Evolutionary conservation across 2,888 invertebrate genomes (phyloP).

Genomic region (Epistrophe eligans): DNA sequence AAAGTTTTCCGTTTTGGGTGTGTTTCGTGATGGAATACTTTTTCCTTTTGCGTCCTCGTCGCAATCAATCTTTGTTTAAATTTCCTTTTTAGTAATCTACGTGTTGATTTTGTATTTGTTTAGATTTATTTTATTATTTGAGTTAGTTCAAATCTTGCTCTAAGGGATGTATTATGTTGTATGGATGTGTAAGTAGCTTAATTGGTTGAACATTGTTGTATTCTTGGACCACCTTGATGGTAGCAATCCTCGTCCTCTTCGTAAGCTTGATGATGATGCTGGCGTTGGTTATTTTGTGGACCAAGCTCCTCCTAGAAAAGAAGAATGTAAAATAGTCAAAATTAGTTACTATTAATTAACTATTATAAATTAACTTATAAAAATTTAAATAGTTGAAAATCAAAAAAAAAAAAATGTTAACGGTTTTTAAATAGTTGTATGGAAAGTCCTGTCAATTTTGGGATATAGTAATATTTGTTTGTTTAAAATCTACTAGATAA

Average conservation of each 20-base stretch:
- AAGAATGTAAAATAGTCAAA: neutral
- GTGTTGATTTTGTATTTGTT: constrained; percentile 51
- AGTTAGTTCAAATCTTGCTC: constrained; percentile 73
- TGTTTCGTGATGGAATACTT: constrained; percentile 46
- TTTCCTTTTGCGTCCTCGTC: constrained; percentile 9
- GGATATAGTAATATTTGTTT: no score
- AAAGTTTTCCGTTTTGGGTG: constrained; percentile 27
- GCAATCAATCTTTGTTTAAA: constrained; percentile 9
- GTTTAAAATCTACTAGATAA: no score
- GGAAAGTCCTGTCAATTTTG: no score
- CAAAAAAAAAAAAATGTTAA: no score
- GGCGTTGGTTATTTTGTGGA: constrained; percentile 89
- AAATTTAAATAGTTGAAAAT: no score
- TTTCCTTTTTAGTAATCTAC: constrained; percentile 43
- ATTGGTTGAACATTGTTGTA: constrained; percentile 92
- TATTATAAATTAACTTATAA: no score
- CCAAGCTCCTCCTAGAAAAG: constrained; percentile 87
- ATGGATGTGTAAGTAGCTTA: constrained; percentile 83
- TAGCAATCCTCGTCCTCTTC: constrained; percentile 92
- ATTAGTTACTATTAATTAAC: no score
- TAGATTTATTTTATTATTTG: constrained; percentile 54
- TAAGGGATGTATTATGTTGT: constrained; percentile 74
- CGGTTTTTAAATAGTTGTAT: no score
- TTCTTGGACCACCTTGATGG: constrained; percentile 86
- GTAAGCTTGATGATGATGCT: constrained; percentile 88